Evolutionary conservation across 2,113 vertebrate species (phyloP).

Genomic region (Seriola dumerili): DNA sequence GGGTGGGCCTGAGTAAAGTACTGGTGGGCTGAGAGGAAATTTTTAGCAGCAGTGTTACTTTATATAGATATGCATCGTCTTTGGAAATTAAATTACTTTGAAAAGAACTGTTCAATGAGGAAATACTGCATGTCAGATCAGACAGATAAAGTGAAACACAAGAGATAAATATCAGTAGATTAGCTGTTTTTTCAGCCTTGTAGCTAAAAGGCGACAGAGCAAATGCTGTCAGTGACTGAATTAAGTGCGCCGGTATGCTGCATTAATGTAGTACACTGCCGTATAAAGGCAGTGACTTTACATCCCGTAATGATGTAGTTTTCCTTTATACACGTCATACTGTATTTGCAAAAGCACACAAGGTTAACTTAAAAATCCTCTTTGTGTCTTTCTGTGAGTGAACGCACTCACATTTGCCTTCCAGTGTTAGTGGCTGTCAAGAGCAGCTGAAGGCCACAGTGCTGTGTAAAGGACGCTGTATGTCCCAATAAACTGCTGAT

Average conservation of each 20-base stretch:
- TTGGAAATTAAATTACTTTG: not conserved
- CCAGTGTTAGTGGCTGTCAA: not conserved
- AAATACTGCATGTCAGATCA: not conserved
- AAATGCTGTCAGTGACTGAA: not conserved
- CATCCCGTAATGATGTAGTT: too few relatives aligned
- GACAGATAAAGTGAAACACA: not conserved
- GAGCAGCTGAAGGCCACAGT: slow-evolving; percentile 13
- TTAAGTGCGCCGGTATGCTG: not conserved
- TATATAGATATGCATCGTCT: not conserved
- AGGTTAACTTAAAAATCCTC: slow-evolving; percentile 4
- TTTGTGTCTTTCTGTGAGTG: slow-evolving; percentile 1
- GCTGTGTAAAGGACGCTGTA: slow-evolving; percentile 26
- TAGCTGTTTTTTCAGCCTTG: not conserved
- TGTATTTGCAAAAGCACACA: not conserved
- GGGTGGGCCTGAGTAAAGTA: slow-evolving; percentile 26
- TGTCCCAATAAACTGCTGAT: slow-evolving; percentile 52
- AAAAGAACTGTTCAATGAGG: not conserved
- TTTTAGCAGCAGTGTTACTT: slow-evolving; percentile 26
- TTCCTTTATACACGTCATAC: not conserved
- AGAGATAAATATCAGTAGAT: not conserved
- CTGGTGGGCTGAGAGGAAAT: slow-evolving; percentile 49
- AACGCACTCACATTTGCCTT: not conserved
- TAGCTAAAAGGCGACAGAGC: not conserved
- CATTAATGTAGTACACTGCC: not conserved
- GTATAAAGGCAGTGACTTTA: not conserved